Conservation (phyloP, 2,797 vertebrate genomes). For the Pteropus rufus region DNA sequence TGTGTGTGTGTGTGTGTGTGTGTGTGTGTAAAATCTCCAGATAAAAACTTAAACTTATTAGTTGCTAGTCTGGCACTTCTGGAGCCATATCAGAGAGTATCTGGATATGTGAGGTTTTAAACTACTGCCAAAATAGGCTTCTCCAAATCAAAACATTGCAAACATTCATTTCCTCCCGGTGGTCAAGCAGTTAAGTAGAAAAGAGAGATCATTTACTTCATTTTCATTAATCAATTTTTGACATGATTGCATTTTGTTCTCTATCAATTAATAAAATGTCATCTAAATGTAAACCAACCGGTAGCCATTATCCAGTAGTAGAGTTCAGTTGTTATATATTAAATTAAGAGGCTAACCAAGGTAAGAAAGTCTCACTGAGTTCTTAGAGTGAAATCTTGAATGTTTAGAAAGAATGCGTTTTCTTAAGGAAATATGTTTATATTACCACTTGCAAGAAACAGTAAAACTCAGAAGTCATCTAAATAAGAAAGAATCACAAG, state of each 20-base stretch:
- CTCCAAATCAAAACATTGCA: slow-evolving; percentile 2
- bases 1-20: no score
- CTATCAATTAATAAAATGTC: background rate
- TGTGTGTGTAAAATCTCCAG: background rate
- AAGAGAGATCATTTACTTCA: background rate
- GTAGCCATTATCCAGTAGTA: background rate
- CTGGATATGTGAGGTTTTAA: background rate
- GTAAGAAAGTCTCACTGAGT: background rate
- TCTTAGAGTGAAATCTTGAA: background rate
- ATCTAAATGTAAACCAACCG: background rate
- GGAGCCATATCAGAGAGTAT: background rate
- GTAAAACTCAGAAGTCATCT: background rate
- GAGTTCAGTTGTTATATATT: background rate
- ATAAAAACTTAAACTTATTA: background rate
- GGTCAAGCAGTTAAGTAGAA: slow-evolving; percentile 1
- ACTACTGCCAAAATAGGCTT: background rate
- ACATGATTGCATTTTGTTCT: background rate
- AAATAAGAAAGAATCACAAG: background rate
- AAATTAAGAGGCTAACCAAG: background rate
- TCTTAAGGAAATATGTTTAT: background rate
- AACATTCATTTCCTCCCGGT: background rate
- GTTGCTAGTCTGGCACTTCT: background rate
- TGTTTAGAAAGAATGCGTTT: background rate
- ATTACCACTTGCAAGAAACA: background rate
- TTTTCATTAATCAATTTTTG: background rate